phyloP scores from a whole-genome alignment of 2,888 invertebrate species.

The Sepioteuthis lessoniana region DNA sequence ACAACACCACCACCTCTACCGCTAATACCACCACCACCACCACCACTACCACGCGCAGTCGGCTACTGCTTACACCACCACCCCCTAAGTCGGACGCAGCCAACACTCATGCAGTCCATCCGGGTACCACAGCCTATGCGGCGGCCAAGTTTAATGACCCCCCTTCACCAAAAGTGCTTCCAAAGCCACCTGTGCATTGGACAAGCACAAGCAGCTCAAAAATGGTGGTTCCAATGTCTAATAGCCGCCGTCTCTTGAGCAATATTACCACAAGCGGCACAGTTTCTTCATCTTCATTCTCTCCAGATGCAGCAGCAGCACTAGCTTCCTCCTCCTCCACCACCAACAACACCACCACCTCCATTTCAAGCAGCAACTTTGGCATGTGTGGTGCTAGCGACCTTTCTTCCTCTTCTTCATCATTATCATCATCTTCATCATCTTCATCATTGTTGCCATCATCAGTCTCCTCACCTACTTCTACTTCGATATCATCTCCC shows the following conservation, averaged over 20 bases:
- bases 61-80: not conserved
- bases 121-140: constrained; percentile 76
- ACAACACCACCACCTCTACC: not conserved
- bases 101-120: not conserved
- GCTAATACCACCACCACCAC: not conserved
- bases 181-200: constrained; percentile 88
- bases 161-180: constrained; percentile 85
- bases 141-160: constrained; percentile 89
- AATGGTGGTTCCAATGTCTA: constrained; percentile 35
- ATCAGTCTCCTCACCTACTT: not conserved
- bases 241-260: not conserved
- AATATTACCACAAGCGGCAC: not conserved
- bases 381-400: constrained; percentile 40
- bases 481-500: not conserved
- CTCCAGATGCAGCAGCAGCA: constrained; percentile 51
- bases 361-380: not conserved
- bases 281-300: not conserved
- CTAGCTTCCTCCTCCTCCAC: not conserved
- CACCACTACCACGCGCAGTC: not conserved
- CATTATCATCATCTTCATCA: not conserved
- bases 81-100: not conserved
- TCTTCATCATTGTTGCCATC: not conserved
- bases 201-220: constrained; percentile 70
- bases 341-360: not conserved
- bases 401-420: not conserved